These are phyloP conservation scores for Catharus bicknelli DNA, from an alignment of 2,113 vertebrate genomes.

Conservation along the genomic window DNA sequence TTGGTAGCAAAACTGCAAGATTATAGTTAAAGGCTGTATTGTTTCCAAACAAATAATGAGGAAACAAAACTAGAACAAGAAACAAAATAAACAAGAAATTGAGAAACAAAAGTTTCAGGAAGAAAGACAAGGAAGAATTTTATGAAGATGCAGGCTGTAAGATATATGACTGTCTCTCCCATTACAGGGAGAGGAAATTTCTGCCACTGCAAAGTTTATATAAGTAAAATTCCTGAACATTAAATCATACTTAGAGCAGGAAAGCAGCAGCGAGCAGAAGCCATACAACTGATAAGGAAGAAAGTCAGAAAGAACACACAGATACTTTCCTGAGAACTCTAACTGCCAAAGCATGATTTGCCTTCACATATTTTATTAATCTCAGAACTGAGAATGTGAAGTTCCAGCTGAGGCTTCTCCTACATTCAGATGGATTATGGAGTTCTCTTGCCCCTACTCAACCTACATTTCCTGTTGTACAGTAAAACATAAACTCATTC, in stretches of 20 bases:
- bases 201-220: slow-evolving; percentile 3
- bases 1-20: background rate
- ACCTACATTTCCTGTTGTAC: background rate
- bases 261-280: slow-evolving; percentile 23
- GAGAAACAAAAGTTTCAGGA: background rate
- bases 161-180: background rate
- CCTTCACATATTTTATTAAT: background rate
- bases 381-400: background rate
- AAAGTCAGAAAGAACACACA: background rate
- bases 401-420: background rate
- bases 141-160: background rate
- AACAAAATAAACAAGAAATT: background rate
- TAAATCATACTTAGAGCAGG: slow-evolving; percentile 14
- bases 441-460: background rate
- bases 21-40: background rate
- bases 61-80: background rate
- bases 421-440: background rate
- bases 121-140: background rate
- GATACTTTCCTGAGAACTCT: background rate
- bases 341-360: background rate
- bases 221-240: slow-evolving; percentile 33
- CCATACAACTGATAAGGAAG: background rate
- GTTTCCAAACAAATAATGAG: background rate
- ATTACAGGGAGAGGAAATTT: background rate
- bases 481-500: background rate